Base-by-base conservation (phyloP, 2,888 invertebrate genomes). In the Fissipunctia ypsillon region DNA sequence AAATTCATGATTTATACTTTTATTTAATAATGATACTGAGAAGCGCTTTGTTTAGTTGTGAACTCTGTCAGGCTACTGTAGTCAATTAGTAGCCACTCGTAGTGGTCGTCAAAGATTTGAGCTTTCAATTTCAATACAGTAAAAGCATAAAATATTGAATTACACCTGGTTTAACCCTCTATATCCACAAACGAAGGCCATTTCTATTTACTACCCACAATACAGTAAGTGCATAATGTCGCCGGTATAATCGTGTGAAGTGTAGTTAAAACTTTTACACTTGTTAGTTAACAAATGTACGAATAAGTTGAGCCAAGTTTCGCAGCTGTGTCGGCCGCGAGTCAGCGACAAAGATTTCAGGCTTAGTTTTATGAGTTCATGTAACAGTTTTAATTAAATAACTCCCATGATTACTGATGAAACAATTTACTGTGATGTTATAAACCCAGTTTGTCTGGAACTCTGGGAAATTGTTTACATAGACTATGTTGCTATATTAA, bases 381-480 rank as follows among this genome's bases (percentile, higher is more conserved):
- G 89, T 87, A 88, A 88, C 89, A 91, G 91, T 91, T 92, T 92
- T 92, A 92, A 93, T 92, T 90, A 91, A 93, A 92, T 91, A 86
- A 84, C 87, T 86, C 87, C 71, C 67, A 73, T 80, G 83, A 90
- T 91, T 90, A 87, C 88, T 86, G 87, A 88, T 87, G 87, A 88
- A 90, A 90, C 88, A 89, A 89, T 90, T 90, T 83, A 85, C 85
- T 87, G 81, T 84, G 78, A 84, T 78, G 80, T 81, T 81, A 80
- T 84, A 80, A 84, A 81, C 86, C 77, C 80, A 69, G 76, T 74
- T 69, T 64, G 81, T 81, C 77, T 81, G 67, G 52, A 73, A 76
- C 75, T 74, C 68, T 6, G 19, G 56, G 67, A 67, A 73, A 71
- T 81, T 64, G 67, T 76, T 76, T 68, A 54, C 43, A 61, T 43